Evolutionary conservation across 1,140 invertebrate species (phyloP), one percentile per base, ranked within the genome.

Genomic region (Tetragonula clypearis): DNA sequence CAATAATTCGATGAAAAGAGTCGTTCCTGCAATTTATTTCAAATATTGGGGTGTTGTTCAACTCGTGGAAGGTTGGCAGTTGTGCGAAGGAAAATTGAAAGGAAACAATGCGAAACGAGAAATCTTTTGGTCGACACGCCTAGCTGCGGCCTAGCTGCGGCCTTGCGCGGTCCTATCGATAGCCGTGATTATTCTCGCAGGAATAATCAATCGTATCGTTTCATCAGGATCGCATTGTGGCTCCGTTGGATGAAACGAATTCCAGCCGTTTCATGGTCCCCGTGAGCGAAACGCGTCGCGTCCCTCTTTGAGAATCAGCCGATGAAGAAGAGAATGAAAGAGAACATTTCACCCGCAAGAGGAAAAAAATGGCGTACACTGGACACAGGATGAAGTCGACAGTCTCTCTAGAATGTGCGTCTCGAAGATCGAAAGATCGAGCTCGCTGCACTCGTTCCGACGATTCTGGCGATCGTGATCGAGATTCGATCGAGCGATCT

Each of bases 201-300:
- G 86, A 73, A 87, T 88, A 88, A 88, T 87, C 80, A 80, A 87
- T 88, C 82, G 75, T 87, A 87, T 86, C 86, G 85, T 88, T 88
- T 84, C 73, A 88, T 88, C 87, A 78, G 75, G 62, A 35, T 41
- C 80, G 71, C 68, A 60, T 58, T 86, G 86, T 71, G 69, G 77
- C 65, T 41, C 23, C 56, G 53, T 62, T 19, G 78, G 86, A 84
- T 71, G 75, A 87, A 84, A 71, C 75, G 62, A 73, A 65, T 75
- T 72, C 19, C 68, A 72, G 15, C 73, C 79, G 72, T 74, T 83
- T 65, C 66, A 82, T 35, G 55, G 41, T 86, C 83, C 60, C n/a
- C 60, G 60, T 66, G 19, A 68, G 71, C 71, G 55, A 74, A 74
- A 62, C 41, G 30, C 41, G 62, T 60, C 77, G 65, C 14, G 30